phyloP scores from a whole-genome alignment of 1,140 invertebrate genomes.

The Rhagoletis zephyria region DNA sequence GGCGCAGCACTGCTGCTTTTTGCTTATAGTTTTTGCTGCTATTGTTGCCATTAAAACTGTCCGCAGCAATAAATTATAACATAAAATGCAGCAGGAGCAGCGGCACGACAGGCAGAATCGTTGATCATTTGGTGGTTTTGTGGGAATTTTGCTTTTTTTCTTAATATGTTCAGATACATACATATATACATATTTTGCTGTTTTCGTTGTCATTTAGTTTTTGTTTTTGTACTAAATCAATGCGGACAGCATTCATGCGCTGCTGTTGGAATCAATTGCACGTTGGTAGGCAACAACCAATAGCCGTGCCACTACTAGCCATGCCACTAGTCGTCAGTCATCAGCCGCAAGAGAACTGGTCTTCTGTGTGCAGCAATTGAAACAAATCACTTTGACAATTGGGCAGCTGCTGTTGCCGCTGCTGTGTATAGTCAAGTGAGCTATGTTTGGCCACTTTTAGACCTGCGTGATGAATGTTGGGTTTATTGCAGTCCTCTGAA shows the following conservation, averaged over 20 bases:
- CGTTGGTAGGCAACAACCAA: neutral
- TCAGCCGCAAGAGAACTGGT: neutral
- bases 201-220: neutral
- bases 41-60: constrained; percentile 47
- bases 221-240: constrained; percentile 2
- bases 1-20: constrained; percentile 26
- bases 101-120: neutral
- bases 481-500: too few relatives aligned
- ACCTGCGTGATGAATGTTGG: neutral
- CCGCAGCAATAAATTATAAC: constrained; percentile 46
- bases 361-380: constrained; percentile 21
- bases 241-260: constrained; percentile 24
- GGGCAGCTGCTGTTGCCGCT: constrained; percentile 31
- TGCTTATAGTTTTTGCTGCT: neutral
- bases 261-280: neutral
- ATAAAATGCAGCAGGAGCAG: constrained; percentile 25
- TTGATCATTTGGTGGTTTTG: constrained; percentile 20
- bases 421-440: constrained; percentile 1
- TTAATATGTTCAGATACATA: neutral
- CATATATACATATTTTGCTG: neutral
- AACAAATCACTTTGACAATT: constrained; percentile 51
- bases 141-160: neutral
- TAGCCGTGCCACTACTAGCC: neutral
- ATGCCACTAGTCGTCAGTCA: neutral
- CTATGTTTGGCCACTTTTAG: neutral